A percentile compares a stretch with the other conserved stretches of the same genome.
Conservation (phyloP, 2,113 vertebrate genomes). For the Caretta caretta region DNA sequence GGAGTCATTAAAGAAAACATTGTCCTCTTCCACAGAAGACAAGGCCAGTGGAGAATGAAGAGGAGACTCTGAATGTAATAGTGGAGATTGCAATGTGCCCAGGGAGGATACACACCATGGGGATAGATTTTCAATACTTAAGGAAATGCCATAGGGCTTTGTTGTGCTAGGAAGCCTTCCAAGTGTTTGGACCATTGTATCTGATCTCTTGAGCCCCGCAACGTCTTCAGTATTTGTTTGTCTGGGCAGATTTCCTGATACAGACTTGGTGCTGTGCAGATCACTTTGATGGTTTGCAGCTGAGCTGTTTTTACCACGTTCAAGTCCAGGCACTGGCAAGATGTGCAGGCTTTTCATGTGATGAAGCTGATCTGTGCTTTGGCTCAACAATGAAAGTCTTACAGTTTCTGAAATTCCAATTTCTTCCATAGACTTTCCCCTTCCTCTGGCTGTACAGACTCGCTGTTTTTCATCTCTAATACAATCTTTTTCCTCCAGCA, state of each 20-base stretch:
- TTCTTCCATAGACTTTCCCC: constrained; percentile 85
- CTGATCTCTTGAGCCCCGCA: not conserved
- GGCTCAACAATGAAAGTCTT: constrained; percentile 71
- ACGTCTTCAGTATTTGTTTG: not conserved
- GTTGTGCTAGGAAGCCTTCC: not conserved
- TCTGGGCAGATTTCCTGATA: not conserved
- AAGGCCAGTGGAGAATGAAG: fast-evolving
- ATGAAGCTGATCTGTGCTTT: constrained; percentile 82
- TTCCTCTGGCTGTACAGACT: not conserved
- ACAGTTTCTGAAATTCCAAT: constrained; percentile 59
- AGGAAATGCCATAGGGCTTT: not conserved
- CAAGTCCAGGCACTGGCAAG: not conserved
- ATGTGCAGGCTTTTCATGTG: constrained; percentile 2
- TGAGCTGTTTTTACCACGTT: not conserved
- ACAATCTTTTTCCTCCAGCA: not conserved
- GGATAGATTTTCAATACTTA: not conserved
- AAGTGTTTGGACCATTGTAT: not conserved
- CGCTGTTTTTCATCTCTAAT: not conserved
- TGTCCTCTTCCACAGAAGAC: not conserved
- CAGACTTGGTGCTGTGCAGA: not conserved
- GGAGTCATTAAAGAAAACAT: not conserved
- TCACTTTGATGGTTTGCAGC: not conserved
- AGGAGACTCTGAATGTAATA: not conserved
- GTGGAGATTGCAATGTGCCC: not conserved
- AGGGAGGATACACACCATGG: not conserved